phyloP scores from a whole-genome alignment of 53 echinoderm and acorn worm genomes.

The Echinarachnius parma region DNA sequence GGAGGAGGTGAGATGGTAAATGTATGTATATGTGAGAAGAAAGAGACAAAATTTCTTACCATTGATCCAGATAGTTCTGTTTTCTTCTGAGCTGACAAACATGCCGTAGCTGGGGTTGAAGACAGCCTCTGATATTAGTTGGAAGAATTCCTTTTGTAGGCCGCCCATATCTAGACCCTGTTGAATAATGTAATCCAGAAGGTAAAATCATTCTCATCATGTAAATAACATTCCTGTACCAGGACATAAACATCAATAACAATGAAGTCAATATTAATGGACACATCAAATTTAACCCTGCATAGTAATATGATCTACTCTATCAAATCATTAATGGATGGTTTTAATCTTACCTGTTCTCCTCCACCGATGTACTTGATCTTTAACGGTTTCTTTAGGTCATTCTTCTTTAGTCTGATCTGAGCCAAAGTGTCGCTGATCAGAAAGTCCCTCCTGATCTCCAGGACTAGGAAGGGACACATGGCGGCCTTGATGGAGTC shows the following conservation, averaged over 20 bases:
- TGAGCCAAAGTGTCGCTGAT: slow-evolving; percentile 84
- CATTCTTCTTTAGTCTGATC: slow-evolving; percentile 74
- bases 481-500: slow-evolving; percentile 92
- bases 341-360: slow-evolving; percentile 86
- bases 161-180: slow-evolving; percentile 98
- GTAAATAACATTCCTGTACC: background rate
- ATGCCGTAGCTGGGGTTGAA: slow-evolving; percentile 94
- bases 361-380: slow-evolving; percentile 98
- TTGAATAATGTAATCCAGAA: background rate
- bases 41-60: slow-evolving; percentile 65
- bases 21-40: too few species aligned
- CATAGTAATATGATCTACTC: too few species aligned
- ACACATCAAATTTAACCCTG: too few species aligned
- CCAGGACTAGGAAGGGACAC: slow-evolving; percentile 91
- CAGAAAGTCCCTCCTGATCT: slow-evolving; percentile 68
- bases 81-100: slow-evolving; percentile 77
- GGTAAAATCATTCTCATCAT: background rate
- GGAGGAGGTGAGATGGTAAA: background rate
- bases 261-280: background rate
- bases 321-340: too few species aligned
- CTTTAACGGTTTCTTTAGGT: slow-evolving; percentile 94
- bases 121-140: slow-evolving; percentile 81
- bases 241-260: background rate
- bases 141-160: slow-evolving; percentile 96
- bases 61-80: slow-evolving; percentile 85